Percentiles rank a stretch among this genome's conserved stretches.
These are phyloP conservation scores for Epizoanthus stellaris DNA, from an alignment of 92 coral and sea anemone species.

Conservation along the genomic window DNA sequence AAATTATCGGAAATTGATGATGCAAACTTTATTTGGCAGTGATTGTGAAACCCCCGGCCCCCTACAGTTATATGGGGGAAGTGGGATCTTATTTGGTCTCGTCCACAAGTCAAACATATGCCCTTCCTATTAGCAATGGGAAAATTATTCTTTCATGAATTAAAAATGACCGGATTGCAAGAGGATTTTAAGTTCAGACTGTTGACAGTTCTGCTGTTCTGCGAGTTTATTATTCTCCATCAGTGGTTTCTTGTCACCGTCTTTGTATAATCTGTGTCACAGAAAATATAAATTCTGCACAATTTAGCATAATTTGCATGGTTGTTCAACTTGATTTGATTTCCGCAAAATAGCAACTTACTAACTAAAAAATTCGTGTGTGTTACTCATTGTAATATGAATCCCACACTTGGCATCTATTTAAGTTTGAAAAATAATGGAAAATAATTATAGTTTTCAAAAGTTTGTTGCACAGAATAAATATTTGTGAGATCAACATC, in stretches of 20 bases:
- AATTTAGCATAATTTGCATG: slow-evolving; percentile 12
- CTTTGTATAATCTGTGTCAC: not conserved
- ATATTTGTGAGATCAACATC: slow-evolving; percentile 2
- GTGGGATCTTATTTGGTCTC: not conserved
- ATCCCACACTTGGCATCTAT: no score
- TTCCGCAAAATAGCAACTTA: not conserved
- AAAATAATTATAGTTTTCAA: not conserved
- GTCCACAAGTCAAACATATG: not conserved
- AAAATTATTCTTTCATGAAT: not conserved
- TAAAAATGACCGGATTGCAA: not conserved
- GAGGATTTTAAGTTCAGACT: not conserved
- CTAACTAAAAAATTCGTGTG: not conserved
- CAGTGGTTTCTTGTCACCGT: no score
- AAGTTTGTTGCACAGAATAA: slow-evolving; percentile 18
- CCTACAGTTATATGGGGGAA: no score
- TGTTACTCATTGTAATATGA: not conserved
- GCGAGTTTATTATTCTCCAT: no score
- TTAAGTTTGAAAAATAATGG: not conserved
- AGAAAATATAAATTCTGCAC: not conserved
- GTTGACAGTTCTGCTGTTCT: not conserved
- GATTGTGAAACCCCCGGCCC: not conserved
- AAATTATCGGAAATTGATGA: not conserved
- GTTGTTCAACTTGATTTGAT: not conserved
- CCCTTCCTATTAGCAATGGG: not conserved
- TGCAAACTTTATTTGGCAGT: not conserved